These are phyloP conservation scores for Campoletis raptor DNA, from an alignment of 2,888 invertebrate genomes.

Conservation along the genomic window DNA sequence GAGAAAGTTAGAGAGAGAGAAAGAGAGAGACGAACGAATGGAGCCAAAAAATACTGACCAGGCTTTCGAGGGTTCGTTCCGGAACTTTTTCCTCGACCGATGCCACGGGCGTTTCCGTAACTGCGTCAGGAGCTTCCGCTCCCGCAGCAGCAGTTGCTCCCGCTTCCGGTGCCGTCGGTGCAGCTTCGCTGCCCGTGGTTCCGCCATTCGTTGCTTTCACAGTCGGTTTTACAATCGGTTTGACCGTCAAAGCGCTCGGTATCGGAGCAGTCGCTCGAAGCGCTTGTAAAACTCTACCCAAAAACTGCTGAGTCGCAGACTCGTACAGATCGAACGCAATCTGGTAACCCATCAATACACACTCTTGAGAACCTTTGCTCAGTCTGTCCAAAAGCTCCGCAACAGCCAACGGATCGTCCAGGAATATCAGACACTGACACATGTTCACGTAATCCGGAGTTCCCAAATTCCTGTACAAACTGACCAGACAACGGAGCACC, in stretches of 20 bases:
- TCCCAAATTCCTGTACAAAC: slow-evolving; percentile 94
- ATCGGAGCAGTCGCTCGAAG: slow-evolving; percentile 93
- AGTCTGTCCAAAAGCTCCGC: slow-evolving; percentile 97
- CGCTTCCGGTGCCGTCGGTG: slow-evolving; percentile 80
- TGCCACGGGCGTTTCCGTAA: slow-evolving; percentile 71
- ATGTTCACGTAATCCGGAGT: slow-evolving; percentile 99
- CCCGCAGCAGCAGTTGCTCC: slow-evolving; percentile 83
- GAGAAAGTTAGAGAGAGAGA: neutral
- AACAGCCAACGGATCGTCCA: slow-evolving; percentile 97
- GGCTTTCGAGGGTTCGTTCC: slow-evolving; percentile 87
- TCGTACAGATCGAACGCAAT: slow-evolving; percentile 99
- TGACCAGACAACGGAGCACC: slow-evolving; percentile 95
- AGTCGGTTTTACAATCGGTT: slow-evolving; percentile 88
- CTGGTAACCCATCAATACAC: slow-evolving; percentile 98
- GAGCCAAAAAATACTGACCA: slow-evolving; percentile 80
- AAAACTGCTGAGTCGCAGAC: slow-evolving; percentile 98
- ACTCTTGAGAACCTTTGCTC: slow-evolving; percentile 91
- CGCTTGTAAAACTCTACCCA: slow-evolving; percentile 94
- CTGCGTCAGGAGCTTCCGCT: neutral
- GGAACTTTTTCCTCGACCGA: slow-evolving; percentile 84
- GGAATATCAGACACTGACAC: slow-evolving; percentile 98
- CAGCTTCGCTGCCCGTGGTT: slow-evolving; percentile 73
- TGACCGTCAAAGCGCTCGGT: slow-evolving; percentile 91
- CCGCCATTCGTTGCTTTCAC: slow-evolving; percentile 82
- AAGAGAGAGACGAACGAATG: neutral